Base-by-base conservation (phyloP, 2,888 invertebrate genomes). In the Autographa gamma region DNA sequence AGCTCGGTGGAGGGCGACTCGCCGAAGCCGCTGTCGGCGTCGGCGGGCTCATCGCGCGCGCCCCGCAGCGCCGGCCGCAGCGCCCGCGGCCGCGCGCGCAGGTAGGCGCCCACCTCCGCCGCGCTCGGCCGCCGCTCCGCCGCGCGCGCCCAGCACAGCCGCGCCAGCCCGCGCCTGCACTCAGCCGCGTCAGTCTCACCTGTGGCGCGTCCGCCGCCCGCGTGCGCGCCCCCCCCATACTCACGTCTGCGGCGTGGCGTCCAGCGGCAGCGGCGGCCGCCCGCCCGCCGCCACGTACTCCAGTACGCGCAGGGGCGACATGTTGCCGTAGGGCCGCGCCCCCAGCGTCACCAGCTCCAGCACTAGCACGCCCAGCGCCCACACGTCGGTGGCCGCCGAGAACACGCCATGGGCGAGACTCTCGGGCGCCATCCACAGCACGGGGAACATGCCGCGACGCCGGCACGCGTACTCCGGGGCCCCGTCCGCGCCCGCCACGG, bases 371-470 rank as follows among this genome's bases (percentile, higher is more conserved):
- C 98, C 98, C 86, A 97, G 98, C 71, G 98, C 97, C 98, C 98
- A 99, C 56, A 98, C 97, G 90, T 99, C 99, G 0, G 98, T 98
- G 52, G 97, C 97, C 11, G 97, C 96, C 0, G 98, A 98, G 90
- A 98, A 98, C 69, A 97, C 95, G 2, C 98, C 98, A 19, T 97
- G 92, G 1, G 96, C 96, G 43, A 99, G 93, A 81, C 98, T 97
- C 92, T 99, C 98, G 0, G 98, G 98, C 0, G 98, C 97, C 98
- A 98, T 98, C 98, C 98, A 98, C 74, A 98, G 95, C 2, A 98
- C 98, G 0, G 98, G 98, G 71, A 98, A 93, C 96, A 98, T 97
- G 83, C 97, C 97, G 91, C 97, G 98, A 41, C 98, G 96, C 85
- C 97, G 97, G 86, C 98, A 98, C 76, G 97, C 96, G 91, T 98